These are phyloP conservation scores for Margarornis squamiger DNA, from an alignment of 2,797 vertebrate species.

Conservation along the genomic window DNA sequence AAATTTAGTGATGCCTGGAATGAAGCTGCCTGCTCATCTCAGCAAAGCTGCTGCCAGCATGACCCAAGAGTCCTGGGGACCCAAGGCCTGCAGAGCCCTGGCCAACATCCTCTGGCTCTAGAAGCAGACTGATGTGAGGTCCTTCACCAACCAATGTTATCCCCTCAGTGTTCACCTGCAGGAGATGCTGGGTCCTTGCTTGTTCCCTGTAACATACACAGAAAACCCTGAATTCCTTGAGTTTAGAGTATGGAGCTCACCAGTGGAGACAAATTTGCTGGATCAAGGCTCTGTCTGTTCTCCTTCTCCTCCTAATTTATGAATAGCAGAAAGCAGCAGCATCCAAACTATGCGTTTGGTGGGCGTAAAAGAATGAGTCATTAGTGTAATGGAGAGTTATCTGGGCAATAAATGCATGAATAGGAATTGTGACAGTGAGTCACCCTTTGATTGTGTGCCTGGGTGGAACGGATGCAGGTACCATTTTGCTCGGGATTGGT, in stretches of 20 bases:
- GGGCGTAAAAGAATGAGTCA: slow-evolving; percentile 21
- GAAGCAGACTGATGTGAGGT: neutral
- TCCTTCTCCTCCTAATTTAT: neutral
- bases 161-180: neutral
- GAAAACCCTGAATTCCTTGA: neutral
- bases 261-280: neutral
- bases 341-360: slow-evolving; percentile 19
- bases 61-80: neutral
- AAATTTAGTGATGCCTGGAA: neutral
- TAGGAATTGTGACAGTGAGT: slow-evolving; percentile 51
- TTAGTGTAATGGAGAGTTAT: slow-evolving; percentile 60
- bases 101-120: neutral
- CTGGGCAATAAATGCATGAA: slow-evolving; percentile 54
- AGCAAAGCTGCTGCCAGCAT: neutral
- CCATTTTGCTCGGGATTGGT: slow-evolving; percentile 7
- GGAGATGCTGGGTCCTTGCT: neutral
- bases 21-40: neutral
- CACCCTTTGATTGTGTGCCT: slow-evolving; percentile 21
- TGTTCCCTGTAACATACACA: neutral
- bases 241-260: neutral
- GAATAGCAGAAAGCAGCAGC: slow-evolving; percentile 39
- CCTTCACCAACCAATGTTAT: neutral
- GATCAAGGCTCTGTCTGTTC: neutral
- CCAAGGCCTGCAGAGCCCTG: neutral
- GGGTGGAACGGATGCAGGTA: slow-evolving; percentile 22